phyloP scores from a whole-genome alignment of 2,888 invertebrate genomes.

The Megastigmus dorsalis region DNA sequence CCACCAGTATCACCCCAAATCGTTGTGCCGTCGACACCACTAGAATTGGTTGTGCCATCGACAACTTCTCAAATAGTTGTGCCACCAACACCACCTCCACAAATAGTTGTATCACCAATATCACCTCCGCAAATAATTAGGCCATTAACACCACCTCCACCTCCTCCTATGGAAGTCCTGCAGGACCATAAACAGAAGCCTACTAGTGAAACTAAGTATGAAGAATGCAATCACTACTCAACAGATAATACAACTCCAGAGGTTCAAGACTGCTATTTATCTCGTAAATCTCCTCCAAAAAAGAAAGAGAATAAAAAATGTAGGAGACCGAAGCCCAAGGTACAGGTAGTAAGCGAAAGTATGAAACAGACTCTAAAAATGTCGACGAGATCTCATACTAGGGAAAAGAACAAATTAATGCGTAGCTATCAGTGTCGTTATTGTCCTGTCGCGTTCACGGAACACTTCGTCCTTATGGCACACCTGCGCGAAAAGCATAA shows the following conservation, averaged over 20 bases:
- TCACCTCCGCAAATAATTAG: background rate
- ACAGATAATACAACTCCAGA: slow-evolving; percentile 36
- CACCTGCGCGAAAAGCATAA: slow-evolving; percentile 50
- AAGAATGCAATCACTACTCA: slow-evolving; percentile 31
- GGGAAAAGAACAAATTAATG: slow-evolving; percentile 4
- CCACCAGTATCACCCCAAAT: background rate
- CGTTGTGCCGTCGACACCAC: too few relatives aligned
- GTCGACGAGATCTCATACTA: slow-evolving; percentile 42
- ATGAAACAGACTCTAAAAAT: slow-evolving; percentile 47
- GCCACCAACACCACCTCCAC: slow-evolving; percentile 6
- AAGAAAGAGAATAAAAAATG: slow-evolving; percentile 50
- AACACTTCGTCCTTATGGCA: slow-evolving; percentile 34
- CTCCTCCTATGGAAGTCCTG: slow-evolving; percentile 44
- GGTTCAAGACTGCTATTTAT: slow-evolving; percentile 42
- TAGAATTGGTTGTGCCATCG: too few relatives aligned
- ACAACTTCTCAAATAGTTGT: too few relatives aligned
- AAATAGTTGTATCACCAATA: too few relatives aligned
- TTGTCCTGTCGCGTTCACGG: slow-evolving; percentile 44
- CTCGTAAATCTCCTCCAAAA: slow-evolving; percentile 42
- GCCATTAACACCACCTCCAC: slow-evolving; percentile 6
- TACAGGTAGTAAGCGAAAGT: slow-evolving; percentile 49
- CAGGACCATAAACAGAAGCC: slow-evolving; percentile 52
- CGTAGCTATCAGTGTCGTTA: slow-evolving; percentile 52
- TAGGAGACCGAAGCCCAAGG: slow-evolving; percentile 43
- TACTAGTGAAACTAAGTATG: slow-evolving; percentile 41